Percentiles rank a stretch among this genome's conserved stretches.
Evolutionary conservation across 2,888 invertebrate species (phyloP).

Genomic region (Neocrepidodera transversa): DNA sequence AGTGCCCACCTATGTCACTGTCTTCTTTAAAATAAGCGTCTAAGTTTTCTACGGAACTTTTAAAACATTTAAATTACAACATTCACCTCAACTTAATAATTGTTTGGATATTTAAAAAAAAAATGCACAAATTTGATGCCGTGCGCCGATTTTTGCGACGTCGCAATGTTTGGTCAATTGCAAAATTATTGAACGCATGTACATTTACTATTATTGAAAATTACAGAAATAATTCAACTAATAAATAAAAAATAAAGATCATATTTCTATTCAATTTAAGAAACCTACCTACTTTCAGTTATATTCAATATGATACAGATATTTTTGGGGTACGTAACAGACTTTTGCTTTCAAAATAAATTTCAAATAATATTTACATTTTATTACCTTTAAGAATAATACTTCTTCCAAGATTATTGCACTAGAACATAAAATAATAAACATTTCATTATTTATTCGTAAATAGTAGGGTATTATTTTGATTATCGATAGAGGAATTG

Average conservation of each 20-base stretch:
- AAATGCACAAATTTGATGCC: constrained; percentile 43
- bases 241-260: neutral
- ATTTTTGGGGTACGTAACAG: too few relatives aligned
- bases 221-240: neutral
- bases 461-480: constrained; percentile 14
- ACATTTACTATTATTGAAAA: constrained; percentile 20
- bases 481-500: constrained; percentile 17
- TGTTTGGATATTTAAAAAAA: constrained; percentile 18
- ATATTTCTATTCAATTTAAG: too few relatives aligned
- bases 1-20: constrained; percentile 30
- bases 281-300: neutral
- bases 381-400: constrained; percentile 15
- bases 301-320: neutral
- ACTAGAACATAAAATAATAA: constrained; percentile 11
- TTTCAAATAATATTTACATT: too few relatives aligned
- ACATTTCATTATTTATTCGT: constrained; percentile 22
- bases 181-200: constrained; percentile 54
- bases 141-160: constrained; percentile 55
- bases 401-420: neutral
- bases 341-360: too few relatives aligned
- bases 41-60: neutral
- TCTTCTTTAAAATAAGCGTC: neutral
- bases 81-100: neutral
- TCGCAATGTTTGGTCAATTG: constrained; percentile 52
- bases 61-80: neutral